These are phyloP conservation scores for Chionoecetes opilio DNA, from an alignment of 1,140 invertebrate species.

Conservation along the genomic window DNA sequence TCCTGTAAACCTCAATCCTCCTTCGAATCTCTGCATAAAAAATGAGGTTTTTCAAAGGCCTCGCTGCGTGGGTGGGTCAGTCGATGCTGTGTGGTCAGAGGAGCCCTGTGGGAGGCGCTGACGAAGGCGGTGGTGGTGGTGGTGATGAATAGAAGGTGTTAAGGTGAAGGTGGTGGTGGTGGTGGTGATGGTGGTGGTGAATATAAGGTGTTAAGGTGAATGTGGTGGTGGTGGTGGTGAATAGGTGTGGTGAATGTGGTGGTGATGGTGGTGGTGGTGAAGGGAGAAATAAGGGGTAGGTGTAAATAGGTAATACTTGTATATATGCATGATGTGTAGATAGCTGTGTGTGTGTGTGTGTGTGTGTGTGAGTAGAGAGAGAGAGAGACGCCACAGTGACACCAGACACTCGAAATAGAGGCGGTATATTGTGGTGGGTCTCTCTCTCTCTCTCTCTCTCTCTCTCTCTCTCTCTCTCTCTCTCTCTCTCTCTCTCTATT, in stretches of 20 bases:
- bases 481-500: background rate
- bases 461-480: constrained; percentile 21
- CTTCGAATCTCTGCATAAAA: too few relatives aligned
- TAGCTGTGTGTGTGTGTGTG: background rate
- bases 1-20: constrained; percentile 27
- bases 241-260: too few relatives aligned
- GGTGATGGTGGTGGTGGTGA: constrained; percentile 6
- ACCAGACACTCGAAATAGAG: background rate
- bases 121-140: background rate
- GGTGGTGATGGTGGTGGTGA: background rate
- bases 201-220: background rate
- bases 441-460: constrained; percentile 35
- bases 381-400: background rate
- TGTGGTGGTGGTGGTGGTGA: background rate
- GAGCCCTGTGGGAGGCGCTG: background rate
- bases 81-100: background rate
- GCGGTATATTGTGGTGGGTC: constrained; percentile 84
- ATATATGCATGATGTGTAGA: background rate
- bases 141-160: background rate
- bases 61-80: too few relatives aligned
- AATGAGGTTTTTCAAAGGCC: too few relatives aligned
- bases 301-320: background rate
- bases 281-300: background rate
- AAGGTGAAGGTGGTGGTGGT: background rate
- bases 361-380: too few relatives aligned